Evolutionary conservation across 2,797 vertebrate species (phyloP).

Genomic region (Arrhamphus sclerolepis): DNA sequence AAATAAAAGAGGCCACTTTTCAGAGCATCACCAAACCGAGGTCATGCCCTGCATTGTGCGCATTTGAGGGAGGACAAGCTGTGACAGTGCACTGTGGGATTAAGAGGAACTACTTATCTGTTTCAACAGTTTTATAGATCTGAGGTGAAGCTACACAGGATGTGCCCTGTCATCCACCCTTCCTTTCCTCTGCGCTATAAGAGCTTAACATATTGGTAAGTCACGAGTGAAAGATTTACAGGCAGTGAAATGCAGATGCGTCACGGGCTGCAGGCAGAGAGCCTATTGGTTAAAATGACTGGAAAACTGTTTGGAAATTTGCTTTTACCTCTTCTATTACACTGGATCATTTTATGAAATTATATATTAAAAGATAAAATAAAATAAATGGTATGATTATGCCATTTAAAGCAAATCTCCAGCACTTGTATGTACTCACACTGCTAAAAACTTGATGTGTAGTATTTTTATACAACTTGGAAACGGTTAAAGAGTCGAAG

Average conservation of each 20-base stretch:
- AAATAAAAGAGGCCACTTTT: background rate
- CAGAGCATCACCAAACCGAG: background rate
- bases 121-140: slow-evolving; percentile 48
- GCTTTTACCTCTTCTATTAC: background rate
- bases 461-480: background rate
- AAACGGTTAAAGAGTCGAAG: background rate
- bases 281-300: background rate
- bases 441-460: background rate
- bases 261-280: background rate
- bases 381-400: too few species aligned
- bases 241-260: background rate
- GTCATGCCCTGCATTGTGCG: slow-evolving; percentile 2
- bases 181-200: slow-evolving; percentile 39
- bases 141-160: slow-evolving; percentile 63
- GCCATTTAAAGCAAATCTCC: slow-evolving; percentile 5
- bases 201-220: background rate
- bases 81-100: background rate
- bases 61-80: background rate
- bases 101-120: slow-evolving; percentile 42
- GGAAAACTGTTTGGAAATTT: background rate
- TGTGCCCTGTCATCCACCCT: slow-evolving; percentile 47
- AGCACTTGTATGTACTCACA: background rate
- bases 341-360: too few species aligned
- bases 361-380: too few species aligned
- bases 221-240: background rate